Percentiles rank a stretch among this genome's conserved stretches.
Conservation (phyloP, 2,113 vertebrate genomes). For the Alethe castanea region DNA sequence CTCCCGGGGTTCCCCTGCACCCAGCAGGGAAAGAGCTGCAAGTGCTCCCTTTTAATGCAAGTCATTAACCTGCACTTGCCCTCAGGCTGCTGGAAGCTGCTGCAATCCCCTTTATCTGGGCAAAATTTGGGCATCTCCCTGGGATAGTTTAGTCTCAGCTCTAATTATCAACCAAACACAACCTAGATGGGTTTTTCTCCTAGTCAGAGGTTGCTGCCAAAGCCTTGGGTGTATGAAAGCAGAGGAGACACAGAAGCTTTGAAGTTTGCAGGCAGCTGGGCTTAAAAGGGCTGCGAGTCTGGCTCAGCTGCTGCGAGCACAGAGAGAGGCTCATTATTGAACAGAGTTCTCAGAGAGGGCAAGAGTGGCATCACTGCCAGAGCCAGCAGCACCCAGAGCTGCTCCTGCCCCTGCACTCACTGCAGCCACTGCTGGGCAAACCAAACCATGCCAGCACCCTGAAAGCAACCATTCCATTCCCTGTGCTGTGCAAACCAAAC, state of each 20-base stretch:
- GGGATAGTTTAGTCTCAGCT: not conserved
- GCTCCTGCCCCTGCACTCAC: not conserved
- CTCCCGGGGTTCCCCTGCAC: not conserved
- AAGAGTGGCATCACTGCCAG: constrained; percentile 49
- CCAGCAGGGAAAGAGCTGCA: not conserved
- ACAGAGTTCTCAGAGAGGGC: constrained; percentile 42
- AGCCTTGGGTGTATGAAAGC: not conserved
- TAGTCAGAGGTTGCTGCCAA: not conserved
- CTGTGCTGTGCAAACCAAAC: not conserved
- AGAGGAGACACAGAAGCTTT: not conserved
- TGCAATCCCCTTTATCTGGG: not conserved
- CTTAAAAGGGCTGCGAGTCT: not conserved
- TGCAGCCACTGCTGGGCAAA: not conserved
- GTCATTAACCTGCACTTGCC: not conserved
- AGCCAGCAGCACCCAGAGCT: not conserved
- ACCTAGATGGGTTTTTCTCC: not conserved
- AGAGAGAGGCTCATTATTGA: constrained; percentile 42
- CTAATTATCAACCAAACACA: not conserved
- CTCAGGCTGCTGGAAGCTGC: not conserved
- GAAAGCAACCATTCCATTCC: not conserved
- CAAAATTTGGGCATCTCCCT: not conserved
- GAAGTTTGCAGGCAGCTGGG: constrained; percentile 14
- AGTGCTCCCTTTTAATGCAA: not conserved
- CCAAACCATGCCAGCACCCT: not conserved
- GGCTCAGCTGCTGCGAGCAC: constrained; percentile 20